Evolutionary conservation across 2,113 vertebrate genomes (phyloP), one percentile per base, ranked within the genome.

Genomic region (Sclerurus mexicanus): DNA sequence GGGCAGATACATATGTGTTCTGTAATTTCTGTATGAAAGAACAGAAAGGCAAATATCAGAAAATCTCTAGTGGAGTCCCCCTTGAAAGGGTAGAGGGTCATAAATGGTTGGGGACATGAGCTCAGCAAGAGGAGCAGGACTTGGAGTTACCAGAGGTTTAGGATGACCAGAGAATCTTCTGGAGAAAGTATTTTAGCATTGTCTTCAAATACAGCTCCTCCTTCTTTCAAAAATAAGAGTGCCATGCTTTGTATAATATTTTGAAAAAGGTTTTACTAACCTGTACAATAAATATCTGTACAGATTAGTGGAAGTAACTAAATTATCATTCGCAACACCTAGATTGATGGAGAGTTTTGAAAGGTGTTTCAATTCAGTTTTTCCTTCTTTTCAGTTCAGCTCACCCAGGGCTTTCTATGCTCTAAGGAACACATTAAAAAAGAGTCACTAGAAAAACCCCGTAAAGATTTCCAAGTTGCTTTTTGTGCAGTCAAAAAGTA

Each of bases 1-100:
- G 23, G 6, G 23, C n/a, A 53, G 27, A 37, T 31, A 33, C 3
- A 23, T 7, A 8, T 10, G 8, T n/a, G 15, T 14, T 64, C n/a
- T 80, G 8, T 40, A 42, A 37, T 18, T 78, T 52, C 55, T 53
- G 11, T n/a, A 6, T 42, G 56, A 28, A 31, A 18, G 27, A 75
- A 28, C 7, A 85, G 35, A 37, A 64, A 60, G 49, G 27, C 14
- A 80, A 84, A 69, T 56, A 69, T 13, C 6, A 47, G 44, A 35
- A 33, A 3, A 12, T 27, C 6, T 2, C 42, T 15, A 73, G n/a
- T 27, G 23, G 16, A 59, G 14, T 7, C 9, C 7, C 16, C 16
- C 12, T 58, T 0, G 0, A 72, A 62, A n/a, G 24, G 7, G 3
- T 9, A n/a, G 30, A 69, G 22, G 11, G 5, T 28, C 19, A 40